These are phyloP conservation scores for Cephus nigrinus DNA, from an alignment of 2,888 invertebrate species.

Conservation along the genomic window DNA sequence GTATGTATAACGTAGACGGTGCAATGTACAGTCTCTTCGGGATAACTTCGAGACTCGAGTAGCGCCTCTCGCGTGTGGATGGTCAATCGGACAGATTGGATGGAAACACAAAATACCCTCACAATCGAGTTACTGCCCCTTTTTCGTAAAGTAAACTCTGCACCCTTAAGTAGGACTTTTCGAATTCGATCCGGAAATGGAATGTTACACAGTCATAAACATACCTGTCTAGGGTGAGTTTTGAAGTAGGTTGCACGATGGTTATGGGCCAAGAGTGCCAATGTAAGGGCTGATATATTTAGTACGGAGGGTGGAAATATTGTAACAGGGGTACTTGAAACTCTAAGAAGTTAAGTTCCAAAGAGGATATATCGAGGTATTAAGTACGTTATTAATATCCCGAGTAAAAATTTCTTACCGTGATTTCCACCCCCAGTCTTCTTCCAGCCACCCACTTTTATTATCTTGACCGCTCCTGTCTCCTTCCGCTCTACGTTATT, in stretches of 20 bases:
- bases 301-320: neutral
- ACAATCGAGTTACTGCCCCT: neutral
- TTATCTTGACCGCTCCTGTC: neutral
- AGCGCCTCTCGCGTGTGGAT: too few relatives aligned
- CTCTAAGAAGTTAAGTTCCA: neutral
- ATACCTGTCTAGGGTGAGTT: neutral
- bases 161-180: neutral
- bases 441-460: neutral
- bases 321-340: neutral
- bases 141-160: neutral
- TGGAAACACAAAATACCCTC: neutral
- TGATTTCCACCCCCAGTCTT: neutral
- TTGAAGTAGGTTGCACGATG: neutral
- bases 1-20: neutral
- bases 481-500: neutral
- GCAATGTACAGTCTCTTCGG: neutral
- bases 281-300: neutral
- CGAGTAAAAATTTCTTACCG: neutral
- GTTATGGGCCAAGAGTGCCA: neutral
- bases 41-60: neutral
- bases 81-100: neutral
- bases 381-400: neutral
- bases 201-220: neutral
- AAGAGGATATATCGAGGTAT: neutral
- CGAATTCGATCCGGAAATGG: neutral